phyloP scores from a whole-genome alignment of 2,888 invertebrate species.

The Halictus ligatus region DNA sequence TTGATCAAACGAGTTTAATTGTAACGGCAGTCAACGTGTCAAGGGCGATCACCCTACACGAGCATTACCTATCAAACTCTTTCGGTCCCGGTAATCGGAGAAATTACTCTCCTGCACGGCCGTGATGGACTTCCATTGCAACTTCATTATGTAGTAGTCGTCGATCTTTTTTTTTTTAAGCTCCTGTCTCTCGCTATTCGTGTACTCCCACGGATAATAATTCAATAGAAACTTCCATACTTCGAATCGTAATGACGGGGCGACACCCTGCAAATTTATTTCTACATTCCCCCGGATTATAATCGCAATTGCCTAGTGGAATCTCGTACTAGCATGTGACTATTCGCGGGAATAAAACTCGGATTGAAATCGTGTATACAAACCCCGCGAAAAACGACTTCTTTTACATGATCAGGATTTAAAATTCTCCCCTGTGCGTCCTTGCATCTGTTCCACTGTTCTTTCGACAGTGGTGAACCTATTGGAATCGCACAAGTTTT shows the following conservation, averaged over 20 bases:
- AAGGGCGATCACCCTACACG: neutral
- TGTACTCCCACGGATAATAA: slow-evolving; percentile 94
- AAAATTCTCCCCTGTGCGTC: slow-evolving; percentile 92
- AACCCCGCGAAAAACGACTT: slow-evolving; percentile 96
- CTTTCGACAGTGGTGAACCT: slow-evolving; percentile 89
- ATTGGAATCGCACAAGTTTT: slow-evolving; percentile 74
- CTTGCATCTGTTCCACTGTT: slow-evolving; percentile 93
- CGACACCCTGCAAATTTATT: slow-evolving; percentile 89
- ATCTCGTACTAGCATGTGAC: neutral
- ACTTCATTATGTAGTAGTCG: slow-evolving; percentile 97
- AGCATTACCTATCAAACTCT: slow-evolving; percentile 91
- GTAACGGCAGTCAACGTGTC: neutral
- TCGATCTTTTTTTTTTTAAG: slow-evolving; percentile 90
- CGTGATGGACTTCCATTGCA: slow-evolving; percentile 97
- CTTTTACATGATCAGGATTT: slow-evolving; percentile 91
- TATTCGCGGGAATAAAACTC: neutral
- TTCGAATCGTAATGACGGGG: slow-evolving; percentile 90
- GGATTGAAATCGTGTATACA: slow-evolving; percentile 77
- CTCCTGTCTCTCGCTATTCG: slow-evolving; percentile 89
- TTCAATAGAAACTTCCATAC: slow-evolving; percentile 98
- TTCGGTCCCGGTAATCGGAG: slow-evolving; percentile 94
- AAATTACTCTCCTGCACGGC: slow-evolving; percentile 95
- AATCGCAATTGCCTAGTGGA: neutral
- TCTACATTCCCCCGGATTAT: neutral
- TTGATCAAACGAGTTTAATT: neutral